Conservation (phyloP, 2,113 vertebrate genomes). For the Prietella phreatophila region DNA sequence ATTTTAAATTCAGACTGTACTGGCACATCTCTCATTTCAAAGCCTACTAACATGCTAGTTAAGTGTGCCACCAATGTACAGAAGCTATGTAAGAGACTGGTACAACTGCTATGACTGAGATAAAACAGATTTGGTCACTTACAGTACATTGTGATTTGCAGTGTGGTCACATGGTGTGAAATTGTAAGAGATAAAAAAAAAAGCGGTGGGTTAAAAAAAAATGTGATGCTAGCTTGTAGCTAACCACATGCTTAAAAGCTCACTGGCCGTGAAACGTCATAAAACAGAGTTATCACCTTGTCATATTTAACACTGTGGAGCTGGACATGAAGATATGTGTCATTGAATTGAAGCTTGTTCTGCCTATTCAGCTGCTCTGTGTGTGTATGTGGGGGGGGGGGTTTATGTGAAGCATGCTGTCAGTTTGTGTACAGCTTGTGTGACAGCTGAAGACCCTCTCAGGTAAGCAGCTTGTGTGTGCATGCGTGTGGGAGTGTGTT, state of each 20-base stretch:
- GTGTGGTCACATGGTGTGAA: no score
- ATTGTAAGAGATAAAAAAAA: no score
- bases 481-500: conserved; percentile 15
- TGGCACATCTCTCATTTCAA: neutral
- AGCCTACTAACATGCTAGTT: neutral
- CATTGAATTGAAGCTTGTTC: conserved; percentile 31
- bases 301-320: conserved; percentile 3
- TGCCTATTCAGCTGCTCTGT: neutral
- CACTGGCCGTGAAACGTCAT: neutral
- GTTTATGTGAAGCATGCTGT: conserved; percentile 36
- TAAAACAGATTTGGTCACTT: neutral
- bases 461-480: conserved; percentile 39
- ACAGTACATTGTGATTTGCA: neutral
- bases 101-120: neutral
- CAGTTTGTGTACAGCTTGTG: conserved; percentile 25
- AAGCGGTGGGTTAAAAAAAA: neutral
- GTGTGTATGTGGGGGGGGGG: conserved; percentile 14
- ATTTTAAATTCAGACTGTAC: neutral
- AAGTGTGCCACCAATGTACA: neutral
- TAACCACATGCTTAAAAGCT: neutral
- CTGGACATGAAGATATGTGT: conserved; percentile 18
- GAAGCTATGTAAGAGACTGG: neutral
- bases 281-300: neutral
- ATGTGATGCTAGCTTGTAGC: neutral
- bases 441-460: conserved; percentile 37